Percentiles rank a stretch among this genome's conserved stretches.
phyloP scores from a whole-genome alignment of 2,113 vertebrate species.

The Dicentrarchus labrax region DNA sequence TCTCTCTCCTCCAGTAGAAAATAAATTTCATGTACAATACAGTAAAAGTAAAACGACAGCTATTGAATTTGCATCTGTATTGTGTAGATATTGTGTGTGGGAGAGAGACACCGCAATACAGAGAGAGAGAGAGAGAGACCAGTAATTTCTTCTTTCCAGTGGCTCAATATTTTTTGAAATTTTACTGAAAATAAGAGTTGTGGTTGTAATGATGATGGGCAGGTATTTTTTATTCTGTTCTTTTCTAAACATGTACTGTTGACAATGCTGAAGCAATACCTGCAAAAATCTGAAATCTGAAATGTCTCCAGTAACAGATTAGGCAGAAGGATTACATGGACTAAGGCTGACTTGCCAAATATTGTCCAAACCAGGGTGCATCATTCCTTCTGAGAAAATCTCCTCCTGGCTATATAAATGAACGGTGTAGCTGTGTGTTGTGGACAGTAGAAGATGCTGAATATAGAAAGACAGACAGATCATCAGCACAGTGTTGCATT shows the following conservation, averaged over 20 bases:
- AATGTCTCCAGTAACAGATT: conserved; percentile 55
- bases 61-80: neutral
- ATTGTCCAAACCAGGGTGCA: conserved; percentile 34
- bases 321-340: conserved; percentile 66
- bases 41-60: too few relatives aligned
- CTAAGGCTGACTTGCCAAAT: conserved; percentile 50
- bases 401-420: conserved; percentile 16
- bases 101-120: neutral
- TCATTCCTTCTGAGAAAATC: conserved; percentile 42
- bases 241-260: conserved; percentile 14
- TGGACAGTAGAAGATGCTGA: conserved; percentile 12
- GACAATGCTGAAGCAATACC: conserved; percentile 22
- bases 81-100: neutral
- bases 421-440: conserved; percentile 11
- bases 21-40: neutral
- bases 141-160: too few relatives aligned
- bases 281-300: conserved; percentile 41
- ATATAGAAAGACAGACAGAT: conserved; percentile 34
- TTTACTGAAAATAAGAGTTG: neutral
- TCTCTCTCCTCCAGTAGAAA: neutral
- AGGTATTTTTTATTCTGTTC: neutral
- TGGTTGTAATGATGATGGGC: conserved; percentile 6
- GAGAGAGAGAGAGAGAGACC: neutral
- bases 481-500: conserved; percentile 45
- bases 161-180: neutral